phyloP scores from a whole-genome alignment of 2,113 vertebrate genomes.

The Junco hyemalis region DNA sequence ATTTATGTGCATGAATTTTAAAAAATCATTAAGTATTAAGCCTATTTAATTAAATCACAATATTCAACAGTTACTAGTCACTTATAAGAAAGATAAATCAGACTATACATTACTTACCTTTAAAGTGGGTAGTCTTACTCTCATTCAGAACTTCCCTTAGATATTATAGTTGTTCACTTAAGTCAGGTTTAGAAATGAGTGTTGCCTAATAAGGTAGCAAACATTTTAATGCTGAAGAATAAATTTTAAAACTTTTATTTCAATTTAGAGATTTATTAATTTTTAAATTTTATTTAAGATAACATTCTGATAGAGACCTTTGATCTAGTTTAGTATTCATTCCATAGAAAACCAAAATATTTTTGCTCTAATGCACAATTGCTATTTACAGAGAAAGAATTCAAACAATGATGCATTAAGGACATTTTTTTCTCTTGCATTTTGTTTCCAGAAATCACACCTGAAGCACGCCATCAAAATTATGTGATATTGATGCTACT shows the following conservation, averaged over 20 bases:
- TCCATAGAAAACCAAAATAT: not conserved
- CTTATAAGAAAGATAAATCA: not conserved
- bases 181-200: not conserved
- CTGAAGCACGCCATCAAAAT: slow-evolving; percentile 45
- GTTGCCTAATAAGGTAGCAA: not conserved
- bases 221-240: not conserved
- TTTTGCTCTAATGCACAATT: not conserved
- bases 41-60: not conserved
- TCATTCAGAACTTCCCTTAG: not conserved
- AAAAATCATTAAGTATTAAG: not conserved
- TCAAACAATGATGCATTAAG: not conserved
- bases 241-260: not conserved
- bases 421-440: slow-evolving; percentile 10
- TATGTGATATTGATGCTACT: slow-evolving; percentile 51
- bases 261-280: not conserved
- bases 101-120: not conserved
- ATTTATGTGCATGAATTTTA: not conserved
- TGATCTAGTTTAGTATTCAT: not conserved
- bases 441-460: slow-evolving; percentile 45
- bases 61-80: not conserved
- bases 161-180: not conserved
- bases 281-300: not conserved
- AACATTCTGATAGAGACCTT: not conserved
- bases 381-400: not conserved
- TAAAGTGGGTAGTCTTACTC: not conserved